Evolutionary conservation across 2,113 vertebrate genomes (phyloP).

Genomic region (Pyxicephalus adspersus): DNA sequence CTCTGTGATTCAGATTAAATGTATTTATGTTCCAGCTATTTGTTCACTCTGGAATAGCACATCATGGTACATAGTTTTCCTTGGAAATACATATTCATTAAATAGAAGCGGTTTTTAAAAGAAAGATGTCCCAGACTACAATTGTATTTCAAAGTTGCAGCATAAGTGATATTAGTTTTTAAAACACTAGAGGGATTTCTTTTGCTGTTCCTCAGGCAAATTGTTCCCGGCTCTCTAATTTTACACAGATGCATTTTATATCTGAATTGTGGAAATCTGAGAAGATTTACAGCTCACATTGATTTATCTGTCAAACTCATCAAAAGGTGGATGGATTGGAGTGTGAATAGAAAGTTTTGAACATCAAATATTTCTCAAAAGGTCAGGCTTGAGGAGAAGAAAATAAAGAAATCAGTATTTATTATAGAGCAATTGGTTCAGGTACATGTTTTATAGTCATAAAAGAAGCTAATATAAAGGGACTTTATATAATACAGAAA

Average conservation of each 20-base stretch:
- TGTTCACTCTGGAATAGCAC: neutral
- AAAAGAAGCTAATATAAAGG: slow-evolving; percentile 49
- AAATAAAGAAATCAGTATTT: slow-evolving; percentile 47
- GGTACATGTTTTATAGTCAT: slow-evolving; percentile 33
- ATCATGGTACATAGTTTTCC: neutral
- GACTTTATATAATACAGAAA: slow-evolving; percentile 41
- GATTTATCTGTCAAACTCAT: slow-evolving; percentile 55
- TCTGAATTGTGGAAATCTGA: slow-evolving; percentile 50
- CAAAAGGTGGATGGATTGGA: slow-evolving; percentile 41
- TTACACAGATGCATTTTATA: slow-evolving; percentile 56
- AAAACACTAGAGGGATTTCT: slow-evolving; percentile 40
- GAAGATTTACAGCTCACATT: slow-evolving; percentile 39
- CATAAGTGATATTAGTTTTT: slow-evolving; percentile 41
- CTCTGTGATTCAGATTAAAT: too few relatives aligned
- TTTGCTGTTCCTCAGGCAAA: slow-evolving; percentile 35
- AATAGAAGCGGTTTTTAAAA: neutral
- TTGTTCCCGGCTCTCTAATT: slow-evolving; percentile 33
- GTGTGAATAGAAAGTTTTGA: slow-evolving; percentile 29
- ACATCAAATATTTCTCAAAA: slow-evolving; percentile 36
- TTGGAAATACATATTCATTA: neutral
- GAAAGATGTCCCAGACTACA: slow-evolving; percentile 19
- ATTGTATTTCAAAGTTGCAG: slow-evolving; percentile 36
- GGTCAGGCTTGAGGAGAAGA: slow-evolving; percentile 31
- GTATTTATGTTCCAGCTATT: neutral
- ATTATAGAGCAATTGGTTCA: slow-evolving; percentile 41